Base-by-base conservation (phyloP, 2,888 invertebrate genomes). In the Heliconius erato region DNA sequence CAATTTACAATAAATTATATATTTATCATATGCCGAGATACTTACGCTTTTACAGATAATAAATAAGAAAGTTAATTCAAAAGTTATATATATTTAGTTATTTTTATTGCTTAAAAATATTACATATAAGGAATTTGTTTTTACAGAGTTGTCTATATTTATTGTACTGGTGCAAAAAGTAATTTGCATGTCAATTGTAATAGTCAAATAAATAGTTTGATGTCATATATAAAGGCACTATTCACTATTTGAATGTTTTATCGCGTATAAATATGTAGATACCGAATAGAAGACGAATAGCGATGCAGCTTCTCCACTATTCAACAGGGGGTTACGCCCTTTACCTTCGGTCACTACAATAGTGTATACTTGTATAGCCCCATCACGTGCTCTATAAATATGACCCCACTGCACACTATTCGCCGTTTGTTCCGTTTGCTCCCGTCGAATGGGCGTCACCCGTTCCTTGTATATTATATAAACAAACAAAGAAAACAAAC, bases 321-420 rank as follows among this genome's bases (percentile, higher is more conserved):
- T 78, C 67, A 78, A 28, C 26, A 44, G 19, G 49, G 78, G 78
- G 78, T 49, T 78, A 65, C 67, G 78, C 78, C 78, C 49, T 78
- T 78, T 68, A 78, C 44, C 32, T 78, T 78, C 26, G 78, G 78
- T 67, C 78, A 78, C 49, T 67, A 44, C 49, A 78, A 67, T 78
- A 78, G 67, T 78, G 78, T 49, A 49, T 78, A 76, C 12, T 7
- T 67, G 78, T 32, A 68, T 78, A 76, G n/a, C 16, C 35, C n/a
- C 63, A 63, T 76, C 76, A 63, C 59, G 76, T 76, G 76, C 76
- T 76, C 76, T 63, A 76, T 76, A 76, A 76, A 76, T 76, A 76
- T 76, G 59, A 76, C 76, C 76, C 76, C 63, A 63, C 40, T 63
- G 76, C 59, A 40, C 26, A 76, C 76, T 76, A 35, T 76, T 76